Conservation (phyloP, 2,797 vertebrate genomes). For the Cottoperca gobio region DNA sequence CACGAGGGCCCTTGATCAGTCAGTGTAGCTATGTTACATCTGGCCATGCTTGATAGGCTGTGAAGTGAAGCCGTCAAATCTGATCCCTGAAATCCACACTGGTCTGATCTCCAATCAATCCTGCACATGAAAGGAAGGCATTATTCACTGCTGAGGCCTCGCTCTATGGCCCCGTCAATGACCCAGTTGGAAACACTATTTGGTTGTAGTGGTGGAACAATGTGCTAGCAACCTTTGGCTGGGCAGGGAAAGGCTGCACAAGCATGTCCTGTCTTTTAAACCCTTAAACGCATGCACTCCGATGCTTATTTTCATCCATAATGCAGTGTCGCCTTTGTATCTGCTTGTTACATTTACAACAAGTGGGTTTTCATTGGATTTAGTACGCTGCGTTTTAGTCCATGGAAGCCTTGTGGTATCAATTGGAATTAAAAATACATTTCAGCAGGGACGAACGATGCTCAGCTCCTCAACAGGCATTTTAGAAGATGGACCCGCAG, state of each 20-base stretch:
- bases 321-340: background rate
- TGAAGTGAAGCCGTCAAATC: conserved; percentile 68
- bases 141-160: conserved; percentile 64
- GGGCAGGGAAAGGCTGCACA: background rate
- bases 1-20: conserved; percentile 52
- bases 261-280: background rate
- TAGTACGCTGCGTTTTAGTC: background rate
- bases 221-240: background rate
- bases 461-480: background rate
- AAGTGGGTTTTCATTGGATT: background rate
- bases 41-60: conserved; percentile 58
- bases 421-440: background rate
- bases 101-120: conserved; percentile 67
- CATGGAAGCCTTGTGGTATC: background rate
- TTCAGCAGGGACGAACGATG: background rate
- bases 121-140: conserved; percentile 60
- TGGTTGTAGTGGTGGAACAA: conserved; percentile 27
- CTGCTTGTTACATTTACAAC: background rate
- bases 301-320: background rate
- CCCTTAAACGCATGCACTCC: background rate
- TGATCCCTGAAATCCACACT: conserved; percentile 77
- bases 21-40: conserved; percentile 48
- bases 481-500: background rate
- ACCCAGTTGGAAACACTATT: conserved; percentile 41
- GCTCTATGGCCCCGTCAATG: conserved; percentile 34